Evolutionary conservation across 2,888 invertebrate genomes (phyloP).

Genomic region (Chloromyia formosa): DNA sequence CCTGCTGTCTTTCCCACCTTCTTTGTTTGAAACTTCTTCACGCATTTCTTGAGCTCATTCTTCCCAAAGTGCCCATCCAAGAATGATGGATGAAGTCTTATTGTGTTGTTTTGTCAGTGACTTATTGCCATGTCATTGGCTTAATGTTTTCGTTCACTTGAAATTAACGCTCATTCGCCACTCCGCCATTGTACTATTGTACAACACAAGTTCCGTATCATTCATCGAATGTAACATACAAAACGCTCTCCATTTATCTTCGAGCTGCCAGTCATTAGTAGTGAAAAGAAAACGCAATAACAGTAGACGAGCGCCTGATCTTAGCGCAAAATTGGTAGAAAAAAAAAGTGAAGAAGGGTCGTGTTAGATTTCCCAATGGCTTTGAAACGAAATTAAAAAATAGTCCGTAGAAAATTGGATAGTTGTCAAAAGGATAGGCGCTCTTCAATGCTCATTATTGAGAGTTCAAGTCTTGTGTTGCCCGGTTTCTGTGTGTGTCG

Average conservation of each 20-base stretch:
- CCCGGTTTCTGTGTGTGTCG: no score
- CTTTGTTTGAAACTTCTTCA: no score
- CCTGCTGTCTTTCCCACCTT: no score
- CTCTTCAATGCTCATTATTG: no score
- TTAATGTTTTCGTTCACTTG: constrained; percentile 43
- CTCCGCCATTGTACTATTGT: constrained; percentile 22
- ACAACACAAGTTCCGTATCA: constrained; percentile 39
- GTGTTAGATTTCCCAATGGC: neutral
- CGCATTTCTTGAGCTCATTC: no score
- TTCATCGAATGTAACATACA: constrained; percentile 35
- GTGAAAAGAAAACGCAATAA: neutral
- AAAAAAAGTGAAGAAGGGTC: neutral
- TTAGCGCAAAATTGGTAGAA: neutral
- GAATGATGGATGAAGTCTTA: constrained; percentile 42
- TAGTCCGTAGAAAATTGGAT: neutral
- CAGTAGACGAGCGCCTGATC: no score
- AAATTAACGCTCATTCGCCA: constrained; percentile 39
- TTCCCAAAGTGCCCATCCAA: neutral
- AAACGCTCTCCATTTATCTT: constrained; percentile 35
- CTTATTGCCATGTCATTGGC: constrained; percentile 44
- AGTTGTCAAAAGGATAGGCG: no score
- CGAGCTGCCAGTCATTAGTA: constrained; percentile 31
- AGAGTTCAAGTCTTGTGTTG: no score
- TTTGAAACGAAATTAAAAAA: neutral
- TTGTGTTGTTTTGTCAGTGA: constrained; percentile 43